Evolutionary conservation across 2,888 invertebrate genomes (phyloP).

Genomic region (Ctena decussata): DNA sequence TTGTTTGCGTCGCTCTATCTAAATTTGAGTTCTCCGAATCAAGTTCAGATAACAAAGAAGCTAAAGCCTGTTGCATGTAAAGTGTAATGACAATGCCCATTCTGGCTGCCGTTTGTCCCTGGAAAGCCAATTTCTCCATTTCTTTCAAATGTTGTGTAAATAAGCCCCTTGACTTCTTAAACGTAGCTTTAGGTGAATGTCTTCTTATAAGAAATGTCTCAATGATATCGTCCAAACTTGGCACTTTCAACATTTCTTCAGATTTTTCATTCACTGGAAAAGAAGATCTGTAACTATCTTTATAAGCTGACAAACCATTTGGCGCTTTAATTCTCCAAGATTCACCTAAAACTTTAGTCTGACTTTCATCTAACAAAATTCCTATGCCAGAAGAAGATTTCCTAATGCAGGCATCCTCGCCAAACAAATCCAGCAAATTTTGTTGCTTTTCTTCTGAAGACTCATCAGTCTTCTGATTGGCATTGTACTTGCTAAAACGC

Average conservation of each 20-base stretch:
- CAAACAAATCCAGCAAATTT: background rate
- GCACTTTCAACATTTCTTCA: constrained; percentile 13
- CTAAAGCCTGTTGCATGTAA: constrained; percentile 37
- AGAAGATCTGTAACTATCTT: constrained; percentile 27
- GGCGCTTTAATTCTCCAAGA: constrained; percentile 38
- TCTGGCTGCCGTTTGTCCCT: constrained; percentile 39
- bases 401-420: background rate
- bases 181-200: too few species aligned
- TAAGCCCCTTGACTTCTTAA: too few species aligned
- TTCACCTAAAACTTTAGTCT: constrained; percentile 30
- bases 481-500: background rate
- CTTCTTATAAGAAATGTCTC: too few species aligned
- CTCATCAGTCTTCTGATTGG: too few species aligned
- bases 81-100: constrained; percentile 35
- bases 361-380: constrained; percentile 15
- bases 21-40: constrained; percentile 13
- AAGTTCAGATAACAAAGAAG: background rate
- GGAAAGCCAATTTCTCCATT: constrained; percentile 41
- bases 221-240: too few species aligned
- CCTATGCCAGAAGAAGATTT: background rate
- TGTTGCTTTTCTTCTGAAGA: background rate
- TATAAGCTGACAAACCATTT: constrained; percentile 34
- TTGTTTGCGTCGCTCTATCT: constrained; percentile 28
- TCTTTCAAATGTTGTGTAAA: constrained; percentile 14
- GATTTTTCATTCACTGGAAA: constrained; percentile 34